Base-by-base conservation (phyloP, 2,113 vertebrate genomes). In the Promerops cafer region DNA sequence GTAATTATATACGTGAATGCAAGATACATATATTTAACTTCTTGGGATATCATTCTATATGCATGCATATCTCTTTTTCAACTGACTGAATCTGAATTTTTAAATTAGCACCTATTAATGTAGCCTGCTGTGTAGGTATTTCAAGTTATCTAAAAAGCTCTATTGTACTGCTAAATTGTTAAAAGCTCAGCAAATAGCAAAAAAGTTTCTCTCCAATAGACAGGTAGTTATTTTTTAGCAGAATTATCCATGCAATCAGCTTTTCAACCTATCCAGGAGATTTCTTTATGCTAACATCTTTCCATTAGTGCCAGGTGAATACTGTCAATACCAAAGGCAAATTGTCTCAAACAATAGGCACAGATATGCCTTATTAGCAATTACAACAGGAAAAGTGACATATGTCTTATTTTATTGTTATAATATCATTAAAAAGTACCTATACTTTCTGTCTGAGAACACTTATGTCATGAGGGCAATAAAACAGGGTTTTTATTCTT, bases 361-460 rank as follows among this genome's bases (percentile, higher is more conserved):
- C 30, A 63, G 72, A 63, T 92, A 82, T 7, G 35, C 31, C 31
- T 49, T 91, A 60, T 90, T 93, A 93, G 33, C 72, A 95, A 63
- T 83, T 84, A 78, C 44, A 90, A 40, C 7, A 78, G 68, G 18
- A 89, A 72, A 94, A 91, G 45, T 66, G 76, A 82, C 53, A 87
- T 76, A 69, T 16, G 39, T 91, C 37, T 92, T 86, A 77, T 87
- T 83, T 93, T 90, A 94, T 91, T 96, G 64, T 92, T 93, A 72
- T 70, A 92, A 70, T 75, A 80, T 75, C 17, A 56, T 70, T 74
- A 37, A 90, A 82, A 95, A 84, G 28, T 89, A 87, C 18, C 45
- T 71, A 45, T 60, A 53, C 79, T 64, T 93, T 87, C 39, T 8
- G 37, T 85, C 35, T 87, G 80, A 83, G 82, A 94, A 76, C 37